Evolutionary conservation across 2,888 invertebrate genomes (phyloP), one percentile per base, ranked within the genome.

Genomic region (Venustoraphidia nigricollis): DNA sequence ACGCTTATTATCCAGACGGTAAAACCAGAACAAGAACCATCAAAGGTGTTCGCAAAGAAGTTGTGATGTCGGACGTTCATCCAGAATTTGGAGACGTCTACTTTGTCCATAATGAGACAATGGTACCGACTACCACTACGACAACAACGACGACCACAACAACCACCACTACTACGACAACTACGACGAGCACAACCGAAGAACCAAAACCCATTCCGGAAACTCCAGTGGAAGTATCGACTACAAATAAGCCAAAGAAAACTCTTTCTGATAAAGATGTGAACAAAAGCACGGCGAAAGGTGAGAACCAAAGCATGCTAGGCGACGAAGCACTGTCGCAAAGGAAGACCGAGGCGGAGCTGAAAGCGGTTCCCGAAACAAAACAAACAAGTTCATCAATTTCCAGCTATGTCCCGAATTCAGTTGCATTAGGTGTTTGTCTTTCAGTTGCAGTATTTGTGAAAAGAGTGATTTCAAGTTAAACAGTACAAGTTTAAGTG

Each of bases 61-160:
- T 76, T 49, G 77, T 76, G 11, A 69, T 86, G 61, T 66, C 71
- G 53, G 82, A 86, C 59, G 75, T 89, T 1, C 74, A 73, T 54
- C 76, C 83, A 8, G 76, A 81, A 54, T 83, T 81, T 56, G 82
- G 85, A n/a, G 80, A 81, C 34, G 74, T 83, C 44, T 91, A 85
- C 63, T 90, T 78, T 66, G 64, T 84, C 41, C 72, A 74, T 46
- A 90, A 90, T 63, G 77, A 81, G 55, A 69, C 69, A 2, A 67
- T 70, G 2, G 68, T 69, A 2, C 68, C 70, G 2, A 66, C 68
- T 0, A 64, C 65, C 1, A 65, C 66, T 0, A 72, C 70, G 4
- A 67, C 66, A 1, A 68, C 75, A 2, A 77, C 76, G 1, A 77
- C 77, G 1, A 77, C 76, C 6, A 76, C 75, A 5, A 77, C 80